Base-by-base conservation (phyloP, 2,113 vertebrate genomes). In the Tragelaphus scriptus region DNA sequence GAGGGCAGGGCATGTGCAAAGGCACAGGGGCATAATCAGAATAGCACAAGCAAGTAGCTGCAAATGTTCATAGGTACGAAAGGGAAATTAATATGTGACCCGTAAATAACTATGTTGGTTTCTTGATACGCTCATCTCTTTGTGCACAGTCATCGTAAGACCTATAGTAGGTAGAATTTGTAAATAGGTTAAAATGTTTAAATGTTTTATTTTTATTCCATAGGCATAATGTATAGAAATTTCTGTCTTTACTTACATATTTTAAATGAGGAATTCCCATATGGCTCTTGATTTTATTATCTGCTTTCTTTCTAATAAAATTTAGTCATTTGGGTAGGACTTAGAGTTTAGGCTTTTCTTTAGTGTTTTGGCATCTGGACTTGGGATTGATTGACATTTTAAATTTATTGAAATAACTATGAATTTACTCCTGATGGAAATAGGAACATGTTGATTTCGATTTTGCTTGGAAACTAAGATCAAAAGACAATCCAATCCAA, bases 281-380 rank as follows among this genome's bases (percentile, higher is more conserved):
- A 26, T 44, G 30, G 28, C 81, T 97, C 77, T 93, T 63, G 36
- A 77, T 91, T 91, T 91, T 95, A 44, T 95, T 63, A 85, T 94
- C 36, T 88, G 44, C 28, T 40, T 86, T 93, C 59, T 95, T 96
- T 77, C 85, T 86, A 93, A 94, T 77, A 85, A 95, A 90, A 92
- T 90, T 32, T 65, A 87, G 12, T 36, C 63, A 40, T 47, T 95
- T 87, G 61, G 30, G 26, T 55, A 68, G 7, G 26, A 53, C 23
- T 4, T 94, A 32, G 53, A 85, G 51, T 97, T 95, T 85, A 84
- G 71, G 23, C 28, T 77, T 95, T 93, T 93, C 53, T n/a, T 71
- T 95, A 36, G 26, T 87, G 56, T 56, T 51, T 96, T 80, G 8
- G 32, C 32, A 87, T 92, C 56, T 71, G 75, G 53, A 79, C 92